phyloP scores from a whole-genome alignment of 2,888 invertebrate species.

The Pediacus dermestoides region DNA sequence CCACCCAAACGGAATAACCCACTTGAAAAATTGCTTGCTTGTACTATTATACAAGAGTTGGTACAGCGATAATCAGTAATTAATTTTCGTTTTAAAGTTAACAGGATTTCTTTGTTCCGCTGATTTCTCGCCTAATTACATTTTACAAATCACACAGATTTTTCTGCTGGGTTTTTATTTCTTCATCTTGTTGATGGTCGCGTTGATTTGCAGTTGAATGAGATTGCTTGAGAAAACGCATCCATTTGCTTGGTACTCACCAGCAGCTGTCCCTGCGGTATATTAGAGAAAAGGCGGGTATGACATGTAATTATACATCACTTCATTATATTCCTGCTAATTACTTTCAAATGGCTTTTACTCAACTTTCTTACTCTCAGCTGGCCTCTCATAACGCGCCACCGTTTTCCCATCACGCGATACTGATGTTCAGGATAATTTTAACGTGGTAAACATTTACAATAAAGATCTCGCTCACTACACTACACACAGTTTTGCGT shows the following conservation, averaged over 20 bases:
- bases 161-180: slow-evolving; percentile 21
- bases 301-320: slow-evolving; percentile 38
- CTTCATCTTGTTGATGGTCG: too few relatives aligned
- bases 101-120: slow-evolving; percentile 36
- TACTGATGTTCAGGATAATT: too few relatives aligned
- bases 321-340: slow-evolving; percentile 39
- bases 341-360: slow-evolving; percentile 35
- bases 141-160: slow-evolving; percentile 25
- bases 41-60: too few relatives aligned
- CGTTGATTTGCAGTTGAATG: slow-evolving; percentile 3
- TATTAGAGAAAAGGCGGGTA: slow-evolving; percentile 31
- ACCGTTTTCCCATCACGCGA: too few relatives aligned
- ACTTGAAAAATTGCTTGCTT: too few relatives aligned
- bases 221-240: slow-evolving; percentile 19
- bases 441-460: too few relatives aligned
- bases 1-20: too few relatives aligned
- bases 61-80: slow-evolving; percentile 31
- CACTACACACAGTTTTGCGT: too few relatives aligned
- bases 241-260: slow-evolving; percentile 29
- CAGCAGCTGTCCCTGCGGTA: slow-evolving; percentile 37
- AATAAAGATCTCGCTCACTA: too few relatives aligned
- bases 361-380: slow-evolving; percentile 23
- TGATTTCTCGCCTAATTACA: slow-evolving; percentile 36
- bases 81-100: slow-evolving; percentile 34
- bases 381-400: too few relatives aligned